These are phyloP conservation scores for Hippolais icterina DNA, from an alignment of 2,113 vertebrate species.

Conservation along the genomic window DNA sequence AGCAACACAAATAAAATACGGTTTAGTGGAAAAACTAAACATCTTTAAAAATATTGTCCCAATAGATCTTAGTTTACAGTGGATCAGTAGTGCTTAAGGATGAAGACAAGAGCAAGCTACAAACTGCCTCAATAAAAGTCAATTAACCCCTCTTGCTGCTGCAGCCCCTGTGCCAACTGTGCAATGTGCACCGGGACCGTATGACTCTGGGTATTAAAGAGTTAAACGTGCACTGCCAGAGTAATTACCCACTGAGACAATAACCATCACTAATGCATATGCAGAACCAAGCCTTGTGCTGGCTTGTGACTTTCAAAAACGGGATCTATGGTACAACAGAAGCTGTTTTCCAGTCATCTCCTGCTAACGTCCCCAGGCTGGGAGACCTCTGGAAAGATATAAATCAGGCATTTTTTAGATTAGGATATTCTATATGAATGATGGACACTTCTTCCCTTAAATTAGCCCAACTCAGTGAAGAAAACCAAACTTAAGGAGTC, in stretches of 20 bases:
- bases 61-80: slow-evolving; percentile 43
- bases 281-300: background rate
- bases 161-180: background rate
- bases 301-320: background rate
- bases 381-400: background rate
- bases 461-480: background rate
- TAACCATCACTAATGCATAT: background rate
- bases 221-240: background rate
- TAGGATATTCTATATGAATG: background rate
- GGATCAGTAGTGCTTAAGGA: slow-evolving; percentile 61
- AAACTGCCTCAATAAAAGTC: slow-evolving; percentile 64
- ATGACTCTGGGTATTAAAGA: background rate
- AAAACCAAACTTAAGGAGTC: background rate
- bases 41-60: slow-evolving; percentile 55
- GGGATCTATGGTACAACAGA: background rate
- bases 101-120: slow-evolving; percentile 36
- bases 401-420: background rate
- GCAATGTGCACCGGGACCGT: background rate
- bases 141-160: slow-evolving; percentile 64
- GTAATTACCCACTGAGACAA: background rate
- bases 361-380: background rate
- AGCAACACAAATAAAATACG: slow-evolving; percentile 65
- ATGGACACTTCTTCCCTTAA: background rate
- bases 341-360: background rate
- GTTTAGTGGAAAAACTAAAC: slow-evolving; percentile 62